A percentile compares a stretch with the other conserved stretches of the same genome.
Evolutionary conservation across 2,797 vertebrate species (phyloP).

Genomic region (Cuculus canorus): DNA sequence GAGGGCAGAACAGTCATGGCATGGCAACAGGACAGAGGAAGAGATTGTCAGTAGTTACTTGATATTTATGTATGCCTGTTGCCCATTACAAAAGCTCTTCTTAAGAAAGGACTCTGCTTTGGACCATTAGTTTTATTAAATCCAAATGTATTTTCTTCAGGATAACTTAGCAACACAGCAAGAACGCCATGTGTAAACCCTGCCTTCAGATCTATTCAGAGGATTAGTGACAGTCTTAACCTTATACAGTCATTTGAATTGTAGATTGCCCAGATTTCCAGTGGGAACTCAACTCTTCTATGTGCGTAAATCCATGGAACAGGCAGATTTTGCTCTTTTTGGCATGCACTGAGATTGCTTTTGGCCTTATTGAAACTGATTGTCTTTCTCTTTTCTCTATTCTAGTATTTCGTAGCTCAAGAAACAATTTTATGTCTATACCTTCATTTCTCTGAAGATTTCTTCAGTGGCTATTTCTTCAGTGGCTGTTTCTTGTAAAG

Average conservation of each 20-base stretch:
- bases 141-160: background rate
- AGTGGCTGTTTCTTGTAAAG: background rate
- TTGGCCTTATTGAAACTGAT: background rate
- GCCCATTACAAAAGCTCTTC: background rate
- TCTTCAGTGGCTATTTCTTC: background rate
- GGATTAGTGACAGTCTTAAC: background rate
- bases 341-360: background rate
- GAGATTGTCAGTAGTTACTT: background rate
- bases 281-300: fast-evolving
- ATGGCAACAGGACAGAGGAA: background rate
- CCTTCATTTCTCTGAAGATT: background rate
- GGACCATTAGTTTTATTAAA: background rate
- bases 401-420: background rate
- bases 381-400: background rate
- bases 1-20: background rate
- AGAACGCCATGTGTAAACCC: background rate
- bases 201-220: background rate
- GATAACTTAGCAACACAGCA: background rate
- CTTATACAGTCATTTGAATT: background rate
- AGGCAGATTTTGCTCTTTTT: background rate
- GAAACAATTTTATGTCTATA: background rate
- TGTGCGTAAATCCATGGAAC: background rate
- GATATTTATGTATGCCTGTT: background rate
- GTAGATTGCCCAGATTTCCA: background rate
- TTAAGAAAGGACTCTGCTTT: background rate